Evolutionary conservation across 1,140 invertebrate species (phyloP).

Genomic region (Dendroctonus ponderosae): DNA sequence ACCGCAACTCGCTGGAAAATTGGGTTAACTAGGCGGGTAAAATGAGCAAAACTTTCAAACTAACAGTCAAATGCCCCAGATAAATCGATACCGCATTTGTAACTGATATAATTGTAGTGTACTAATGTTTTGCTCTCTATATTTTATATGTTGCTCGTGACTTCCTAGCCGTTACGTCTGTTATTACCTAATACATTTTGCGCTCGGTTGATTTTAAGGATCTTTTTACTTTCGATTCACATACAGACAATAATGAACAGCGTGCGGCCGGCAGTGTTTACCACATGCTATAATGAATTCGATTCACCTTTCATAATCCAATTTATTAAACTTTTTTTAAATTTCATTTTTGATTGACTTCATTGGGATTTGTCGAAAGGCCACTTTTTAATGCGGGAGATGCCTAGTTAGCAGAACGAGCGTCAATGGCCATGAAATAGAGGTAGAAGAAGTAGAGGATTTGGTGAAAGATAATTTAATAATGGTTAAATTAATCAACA

Average conservation of each 20-base stretch:
- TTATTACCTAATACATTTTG: slow-evolving; percentile 19
- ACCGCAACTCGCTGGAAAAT: not conserved
- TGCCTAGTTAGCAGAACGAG: too few species aligned
- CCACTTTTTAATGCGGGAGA: too few species aligned
- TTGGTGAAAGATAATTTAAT: too few species aligned
- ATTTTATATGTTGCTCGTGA: slow-evolving; percentile 24
- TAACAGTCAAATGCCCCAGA: not conserved
- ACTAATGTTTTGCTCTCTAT: slow-evolving; percentile 17
- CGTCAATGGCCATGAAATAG: too few species aligned
- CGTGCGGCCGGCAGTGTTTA: slow-evolving; percentile 3
- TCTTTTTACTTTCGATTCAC: slow-evolving; percentile 26
- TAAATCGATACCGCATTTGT: slow-evolving; percentile 8
- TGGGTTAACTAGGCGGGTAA: slow-evolving; percentile 2
- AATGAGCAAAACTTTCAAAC: slow-evolving; percentile 20
- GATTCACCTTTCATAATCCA: slow-evolving; percentile 9
- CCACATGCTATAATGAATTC: slow-evolving; percentile 9
- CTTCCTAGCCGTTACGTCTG: slow-evolving; percentile 24
- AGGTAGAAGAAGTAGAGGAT: too few species aligned
- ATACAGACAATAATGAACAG: slow-evolving; percentile 12
- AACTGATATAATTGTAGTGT: slow-evolving; percentile 12
- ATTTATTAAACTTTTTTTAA: not conserved
- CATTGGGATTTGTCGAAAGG: too few species aligned
- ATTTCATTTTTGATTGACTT: too few species aligned
- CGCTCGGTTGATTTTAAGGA: slow-evolving; percentile 20
- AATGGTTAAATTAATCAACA: too few species aligned